Percentiles rank a stretch among this genome's conserved stretches.
Evolutionary conservation across 2,797 vertebrate species (phyloP).

Genomic region (Antrozous pallidus): DNA sequence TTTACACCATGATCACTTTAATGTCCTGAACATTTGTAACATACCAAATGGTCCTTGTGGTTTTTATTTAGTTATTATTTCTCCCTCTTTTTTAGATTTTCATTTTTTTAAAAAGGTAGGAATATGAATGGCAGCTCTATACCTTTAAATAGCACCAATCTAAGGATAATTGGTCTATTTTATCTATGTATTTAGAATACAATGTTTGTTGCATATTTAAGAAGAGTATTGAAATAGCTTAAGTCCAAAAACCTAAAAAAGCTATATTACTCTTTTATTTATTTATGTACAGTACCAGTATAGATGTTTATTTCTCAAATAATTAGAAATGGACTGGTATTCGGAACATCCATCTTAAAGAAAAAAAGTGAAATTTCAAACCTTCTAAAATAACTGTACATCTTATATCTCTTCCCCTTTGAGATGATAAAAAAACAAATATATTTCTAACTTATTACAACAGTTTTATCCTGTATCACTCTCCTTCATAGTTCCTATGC

Average conservation of each 20-base stretch:
- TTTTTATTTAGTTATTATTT: slow-evolving; percentile 28
- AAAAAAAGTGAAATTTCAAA: neutral
- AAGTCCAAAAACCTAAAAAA: neutral
- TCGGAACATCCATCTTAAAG: neutral
- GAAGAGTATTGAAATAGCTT: neutral
- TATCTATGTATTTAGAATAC: neutral
- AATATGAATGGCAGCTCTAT: neutral
- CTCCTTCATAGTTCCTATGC: neutral
- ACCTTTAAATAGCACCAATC: neutral
- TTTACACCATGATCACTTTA: neutral
- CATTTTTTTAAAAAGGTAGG: neutral
- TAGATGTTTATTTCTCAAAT: neutral
- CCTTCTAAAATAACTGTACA: neutral
- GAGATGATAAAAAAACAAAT: neutral
- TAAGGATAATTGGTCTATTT: neutral
- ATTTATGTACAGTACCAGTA: neutral
- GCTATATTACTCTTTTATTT: neutral
- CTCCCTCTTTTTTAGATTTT: neutral
- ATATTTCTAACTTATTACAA: neutral
- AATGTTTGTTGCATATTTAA: neutral
- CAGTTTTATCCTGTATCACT: neutral
- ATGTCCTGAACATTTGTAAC: neutral
- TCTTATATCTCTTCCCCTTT: neutral
- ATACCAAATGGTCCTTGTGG: neutral
- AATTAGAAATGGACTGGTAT: neutral